A percentile compares a stretch with the other conserved stretches of the same genome.
Evolutionary conservation across 1,140 invertebrate genomes (phyloP).

Genomic region (Bactericera cockerelli): DNA sequence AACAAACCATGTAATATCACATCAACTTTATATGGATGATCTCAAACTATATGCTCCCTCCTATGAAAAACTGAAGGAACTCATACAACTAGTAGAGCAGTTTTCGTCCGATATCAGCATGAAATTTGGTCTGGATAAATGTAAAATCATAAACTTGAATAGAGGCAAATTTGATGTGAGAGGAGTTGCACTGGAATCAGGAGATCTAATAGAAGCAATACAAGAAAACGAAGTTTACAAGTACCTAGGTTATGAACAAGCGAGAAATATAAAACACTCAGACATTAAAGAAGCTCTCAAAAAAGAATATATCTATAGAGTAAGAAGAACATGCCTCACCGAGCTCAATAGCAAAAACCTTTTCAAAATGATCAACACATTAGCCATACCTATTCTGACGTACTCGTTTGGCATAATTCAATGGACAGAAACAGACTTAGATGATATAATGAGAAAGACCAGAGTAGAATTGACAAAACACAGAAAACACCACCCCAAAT

Average conservation of each 20-base stretch:
- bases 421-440: too few species aligned
- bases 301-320: not conserved
- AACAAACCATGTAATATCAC: not conserved
- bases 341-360: not conserved
- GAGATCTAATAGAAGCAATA: not conserved
- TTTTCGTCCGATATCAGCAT: not conserved
- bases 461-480: too few species aligned
- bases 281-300: not conserved
- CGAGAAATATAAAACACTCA: not conserved
- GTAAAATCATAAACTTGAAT: not conserved
- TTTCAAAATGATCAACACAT: too few species aligned
- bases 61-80: not conserved
- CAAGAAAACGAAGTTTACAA: not conserved
- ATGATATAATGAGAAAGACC: too few species aligned
- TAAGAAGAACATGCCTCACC: not conserved
- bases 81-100: not conserved
- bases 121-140: not conserved
- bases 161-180: not conserved
- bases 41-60: too few species aligned
- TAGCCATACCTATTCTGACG: too few species aligned
- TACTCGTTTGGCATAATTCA: too few species aligned
- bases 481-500: too few species aligned
- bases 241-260: not conserved
- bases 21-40: slow-evolving; percentile 1
- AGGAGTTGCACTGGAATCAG: not conserved